Percentiles rank a stretch among this genome's conserved stretches.
Evolutionary conservation across 2,888 invertebrate species (phyloP).

Genomic region (Laothoe populi): DNA sequence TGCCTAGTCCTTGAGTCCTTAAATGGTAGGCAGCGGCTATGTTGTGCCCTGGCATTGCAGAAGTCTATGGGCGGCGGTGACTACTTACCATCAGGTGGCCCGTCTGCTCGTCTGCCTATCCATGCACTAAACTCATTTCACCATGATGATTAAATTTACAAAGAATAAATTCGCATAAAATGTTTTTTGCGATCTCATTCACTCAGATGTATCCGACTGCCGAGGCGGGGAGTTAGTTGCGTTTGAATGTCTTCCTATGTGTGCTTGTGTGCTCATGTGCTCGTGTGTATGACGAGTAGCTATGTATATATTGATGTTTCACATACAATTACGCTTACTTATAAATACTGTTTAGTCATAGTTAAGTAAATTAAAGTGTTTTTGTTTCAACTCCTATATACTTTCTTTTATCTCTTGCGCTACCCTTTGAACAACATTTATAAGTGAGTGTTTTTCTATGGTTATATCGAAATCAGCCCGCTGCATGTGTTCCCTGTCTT

Average conservation of each 20-base stretch:
- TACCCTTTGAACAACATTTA: constrained; percentile 29
- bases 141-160: too few species aligned
- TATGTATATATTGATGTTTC: constrained; percentile 21
- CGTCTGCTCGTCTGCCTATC: too few species aligned
- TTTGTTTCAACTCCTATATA: constrained; percentile 28
- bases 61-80: too few species aligned
- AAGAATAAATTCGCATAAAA: too few species aligned
- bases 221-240: not conserved
- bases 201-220: not conserved
- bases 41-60: too few species aligned
- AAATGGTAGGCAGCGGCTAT: too few species aligned
- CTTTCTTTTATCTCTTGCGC: constrained; percentile 22
- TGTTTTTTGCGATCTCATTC: too few species aligned
- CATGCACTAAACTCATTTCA: too few species aligned
- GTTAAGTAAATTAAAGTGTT: constrained; percentile 29
- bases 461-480: not conserved
- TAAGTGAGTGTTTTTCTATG: constrained; percentile 24
- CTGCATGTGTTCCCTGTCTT: too few species aligned
- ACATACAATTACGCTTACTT: constrained; percentile 30
- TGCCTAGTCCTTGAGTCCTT: too few species aligned
- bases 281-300: not conserved
- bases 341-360: constrained; percentile 32
- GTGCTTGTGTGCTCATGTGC: too few species aligned
- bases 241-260: constrained; percentile 19
- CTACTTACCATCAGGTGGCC: too few species aligned